A percentile compares a stretch with the other conserved stretches of the same genome.
These are phyloP conservation scores for Pedionomus torquatus DNA, from an alignment of 2,113 vertebrate species.

Conservation along the genomic window DNA sequence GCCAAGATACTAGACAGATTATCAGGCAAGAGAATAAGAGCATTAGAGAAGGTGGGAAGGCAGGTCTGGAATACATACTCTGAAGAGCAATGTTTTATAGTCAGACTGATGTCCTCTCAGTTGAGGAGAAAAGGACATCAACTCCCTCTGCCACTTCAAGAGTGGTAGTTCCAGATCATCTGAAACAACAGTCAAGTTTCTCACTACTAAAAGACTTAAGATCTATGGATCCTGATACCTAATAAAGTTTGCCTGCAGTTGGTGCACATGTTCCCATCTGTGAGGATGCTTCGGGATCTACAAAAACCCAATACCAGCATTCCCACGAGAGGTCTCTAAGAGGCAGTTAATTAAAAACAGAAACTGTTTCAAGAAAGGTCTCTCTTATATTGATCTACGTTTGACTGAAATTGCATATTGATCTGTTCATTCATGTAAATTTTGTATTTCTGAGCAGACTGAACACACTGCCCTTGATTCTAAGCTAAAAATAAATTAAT, in stretches of 20 bases:
- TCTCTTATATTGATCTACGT: neutral
- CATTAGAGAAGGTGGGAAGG: neutral
- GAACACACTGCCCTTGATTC: neutral
- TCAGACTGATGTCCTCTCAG: neutral
- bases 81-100: neutral
- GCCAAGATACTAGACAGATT: neutral
- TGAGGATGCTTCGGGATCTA: neutral
- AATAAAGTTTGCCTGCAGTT: neutral
- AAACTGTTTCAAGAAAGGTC: neutral
- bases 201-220: neutral
- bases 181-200: neutral
- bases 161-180: neutral
- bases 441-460: neutral
- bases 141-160: neutral
- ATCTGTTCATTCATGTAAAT: neutral
- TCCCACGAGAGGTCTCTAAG: neutral
- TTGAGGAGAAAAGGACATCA: neutral
- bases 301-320: neutral
- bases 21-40: neutral
- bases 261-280: neutral
- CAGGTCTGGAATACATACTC: rapidly evolving
- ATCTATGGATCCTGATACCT: neutral
- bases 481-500: neutral
- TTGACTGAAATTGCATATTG: neutral
- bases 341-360: neutral